Base-by-base conservation (phyloP, 2,113 vertebrate species). In the Crotophaga sulcirostris region DNA sequence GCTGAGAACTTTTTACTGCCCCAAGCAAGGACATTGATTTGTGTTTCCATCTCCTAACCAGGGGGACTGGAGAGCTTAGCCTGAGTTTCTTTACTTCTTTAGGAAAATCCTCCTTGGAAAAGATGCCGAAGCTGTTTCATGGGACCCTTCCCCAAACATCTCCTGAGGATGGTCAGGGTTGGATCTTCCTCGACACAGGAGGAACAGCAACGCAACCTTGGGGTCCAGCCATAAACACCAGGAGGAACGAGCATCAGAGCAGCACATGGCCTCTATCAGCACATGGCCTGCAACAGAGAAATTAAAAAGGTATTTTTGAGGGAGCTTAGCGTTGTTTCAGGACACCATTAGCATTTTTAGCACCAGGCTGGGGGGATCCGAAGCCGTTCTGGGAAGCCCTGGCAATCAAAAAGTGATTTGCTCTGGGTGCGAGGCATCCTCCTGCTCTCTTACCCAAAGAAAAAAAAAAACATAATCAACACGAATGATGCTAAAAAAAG, bases 11-110 rank as follows among this genome's bases (percentile, higher is more conserved):
- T 24, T 7, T 15, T 4, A 5, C 5, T 7, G 4, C 47, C 47
- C 58, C 16, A 13, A 10, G 44, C 33, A 45, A 9, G 1, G 2
- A 1, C 10, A 5, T 11, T 2, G 7, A 3, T 19, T 3, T 38
- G 36, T 25, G 66, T 38, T 36, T 10, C 23, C 24, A 10, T 51
- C 58, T n/a, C 58, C 49, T 20, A 7, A 24, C 9, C 17, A 33
- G 56, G 40, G 14, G 6, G 15, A 16, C 2, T 3, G 16, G 21
- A 14, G n/a, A n/a, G n/a, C n/a, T n/a, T n/a, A n/a, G n/a, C n/a
- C n/a, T n/a, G n/a, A n/a, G 29, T 5, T 18, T 7, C 10, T 0
- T 55, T 19, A 10, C 10, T 1, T 5, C 49, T 31, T 36, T 25
- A 34, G 83, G 62, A 33, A 51, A 42, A 36, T 15, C 54, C 45